Evolutionary conservation across 2,797 vertebrate species (phyloP).

Genomic region (Acanthis flammea): DNA sequence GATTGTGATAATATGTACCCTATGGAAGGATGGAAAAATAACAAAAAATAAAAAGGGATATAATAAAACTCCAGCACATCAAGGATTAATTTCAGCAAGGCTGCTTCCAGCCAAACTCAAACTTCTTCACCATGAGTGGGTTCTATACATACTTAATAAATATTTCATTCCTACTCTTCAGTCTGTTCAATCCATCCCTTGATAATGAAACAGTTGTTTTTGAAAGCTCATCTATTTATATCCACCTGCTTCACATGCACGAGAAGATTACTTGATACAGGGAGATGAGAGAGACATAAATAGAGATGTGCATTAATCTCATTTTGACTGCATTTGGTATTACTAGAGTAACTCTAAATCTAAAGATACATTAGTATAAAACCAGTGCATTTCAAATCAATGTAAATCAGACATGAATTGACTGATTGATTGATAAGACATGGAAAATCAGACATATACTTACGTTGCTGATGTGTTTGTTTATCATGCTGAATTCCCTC

Average conservation of each 20-base stretch:
- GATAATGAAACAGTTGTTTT: constrained; percentile 52
- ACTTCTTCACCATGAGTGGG: not conserved
- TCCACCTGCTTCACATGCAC: not conserved
- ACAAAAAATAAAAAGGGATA: not conserved
- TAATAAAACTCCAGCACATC: not conserved
- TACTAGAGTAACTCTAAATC: not conserved
- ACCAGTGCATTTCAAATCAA: not conserved
- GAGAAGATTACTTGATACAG: not conserved
- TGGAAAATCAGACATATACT: not conserved
- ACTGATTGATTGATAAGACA: not conserved
- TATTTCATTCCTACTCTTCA: constrained; percentile 23
- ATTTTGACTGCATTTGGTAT: not conserved
- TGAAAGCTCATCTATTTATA: constrained; percentile 52
- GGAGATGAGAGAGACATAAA: constrained; percentile 21
- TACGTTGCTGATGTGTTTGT: not conserved
- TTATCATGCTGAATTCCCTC: not conserved
- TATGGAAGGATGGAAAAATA: not conserved
- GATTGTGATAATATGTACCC: not conserved
- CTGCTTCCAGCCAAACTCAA: not conserved
- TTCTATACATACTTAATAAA: constrained; percentile 19
- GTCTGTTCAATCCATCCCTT: not conserved
- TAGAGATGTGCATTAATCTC: not conserved
- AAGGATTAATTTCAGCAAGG: not conserved
- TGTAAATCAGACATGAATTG: not conserved
- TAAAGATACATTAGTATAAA: not conserved